Conservation (phyloP, 2,888 invertebrate genomes). For the Arrhopalites spinosus region DNA sequence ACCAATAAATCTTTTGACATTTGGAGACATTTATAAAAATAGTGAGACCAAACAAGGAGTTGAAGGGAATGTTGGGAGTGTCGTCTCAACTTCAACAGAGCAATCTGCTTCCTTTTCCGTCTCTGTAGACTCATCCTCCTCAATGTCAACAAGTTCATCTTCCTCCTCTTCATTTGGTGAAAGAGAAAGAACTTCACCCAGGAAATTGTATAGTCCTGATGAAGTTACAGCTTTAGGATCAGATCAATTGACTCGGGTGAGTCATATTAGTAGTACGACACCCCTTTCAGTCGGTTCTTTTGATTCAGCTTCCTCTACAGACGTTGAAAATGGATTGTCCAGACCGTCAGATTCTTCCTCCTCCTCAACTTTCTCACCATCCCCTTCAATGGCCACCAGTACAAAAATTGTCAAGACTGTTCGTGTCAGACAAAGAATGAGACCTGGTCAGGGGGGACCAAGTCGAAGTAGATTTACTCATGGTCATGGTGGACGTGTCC, state of each 20-base stretch:
- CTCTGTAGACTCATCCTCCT: slow-evolving; percentile 9
- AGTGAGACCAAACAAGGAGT: slow-evolving; percentile 47
- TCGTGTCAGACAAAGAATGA: slow-evolving; percentile 54
- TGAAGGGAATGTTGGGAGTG: slow-evolving; percentile 21
- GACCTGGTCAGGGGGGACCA: slow-evolving; percentile 46
- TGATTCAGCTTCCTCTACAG: background rate
- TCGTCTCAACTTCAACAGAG: slow-evolving; percentile 46
- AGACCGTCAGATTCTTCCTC: background rate
- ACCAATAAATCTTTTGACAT: slow-evolving; percentile 37
- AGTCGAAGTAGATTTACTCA: slow-evolving; percentile 48
- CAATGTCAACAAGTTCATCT: slow-evolving; percentile 17
- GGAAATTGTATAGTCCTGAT: slow-evolving; percentile 28
- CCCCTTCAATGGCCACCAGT: slow-evolving; percentile 44
- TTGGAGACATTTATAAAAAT: slow-evolving; percentile 53
- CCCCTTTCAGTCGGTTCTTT: background rate
- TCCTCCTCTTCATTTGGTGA: slow-evolving; percentile 30
- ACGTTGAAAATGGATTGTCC: background rate
- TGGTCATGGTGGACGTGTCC: slow-evolving; percentile 43
- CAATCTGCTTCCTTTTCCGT: slow-evolving; percentile 11
- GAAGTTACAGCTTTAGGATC: slow-evolving; percentile 24
- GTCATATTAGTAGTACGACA: slow-evolving; percentile 36
- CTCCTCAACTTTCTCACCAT: slow-evolving; percentile 34
- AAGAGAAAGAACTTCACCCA: background rate
- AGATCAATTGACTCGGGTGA: slow-evolving; percentile 6
- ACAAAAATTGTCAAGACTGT: slow-evolving; percentile 56